Evolutionary conservation across 2,797 vertebrate genomes (phyloP).

Genomic region (Gallinago stenura): DNA sequence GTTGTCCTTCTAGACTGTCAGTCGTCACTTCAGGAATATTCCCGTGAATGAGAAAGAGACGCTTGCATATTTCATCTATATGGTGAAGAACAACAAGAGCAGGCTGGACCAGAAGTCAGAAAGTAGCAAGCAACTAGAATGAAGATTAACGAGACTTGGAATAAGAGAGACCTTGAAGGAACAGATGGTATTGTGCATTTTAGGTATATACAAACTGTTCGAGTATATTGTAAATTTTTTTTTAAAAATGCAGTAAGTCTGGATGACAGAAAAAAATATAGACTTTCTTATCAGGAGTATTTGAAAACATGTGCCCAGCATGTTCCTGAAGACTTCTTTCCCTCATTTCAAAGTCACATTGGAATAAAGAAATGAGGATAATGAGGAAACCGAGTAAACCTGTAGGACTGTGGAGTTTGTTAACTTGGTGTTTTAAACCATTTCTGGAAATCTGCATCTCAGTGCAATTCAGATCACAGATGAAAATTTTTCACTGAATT

Average conservation of each 20-base stretch:
- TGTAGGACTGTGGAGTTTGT: constrained; percentile 44
- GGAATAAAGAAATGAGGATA: constrained; percentile 63
- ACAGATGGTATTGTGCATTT: constrained; percentile 64
- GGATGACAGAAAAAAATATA: constrained; percentile 72
- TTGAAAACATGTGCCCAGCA: constrained; percentile 68
- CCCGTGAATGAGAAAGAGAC: constrained; percentile 99
- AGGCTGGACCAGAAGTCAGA: constrained; percentile 96
- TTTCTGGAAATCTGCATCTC: constrained; percentile 54
- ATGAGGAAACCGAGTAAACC: constrained; percentile 52
- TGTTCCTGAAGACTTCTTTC: constrained; percentile 74
- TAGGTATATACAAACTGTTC: constrained; percentile 70
- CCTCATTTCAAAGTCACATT: constrained; percentile 59
- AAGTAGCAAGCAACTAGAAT: constrained; percentile 90
- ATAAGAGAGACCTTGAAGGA: constrained; percentile 24
- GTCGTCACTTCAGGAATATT: constrained; percentile 98
- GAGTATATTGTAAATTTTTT: constrained; percentile 76
- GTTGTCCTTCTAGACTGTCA: constrained; percentile 88
- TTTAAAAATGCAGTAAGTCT: constrained; percentile 58
- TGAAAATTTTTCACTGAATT: constrained; percentile 39
- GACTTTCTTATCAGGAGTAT: constrained; percentile 71
- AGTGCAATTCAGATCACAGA: constrained; percentile 39
- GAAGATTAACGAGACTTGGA: constrained; percentile 49
- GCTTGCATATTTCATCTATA: constrained; percentile 98
- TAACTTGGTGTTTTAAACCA: constrained; percentile 38
- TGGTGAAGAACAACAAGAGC: constrained; percentile 99